These are phyloP conservation scores for Phortica variegata DNA, from an alignment of 1,140 invertebrate species.

Conservation along the genomic window DNA sequence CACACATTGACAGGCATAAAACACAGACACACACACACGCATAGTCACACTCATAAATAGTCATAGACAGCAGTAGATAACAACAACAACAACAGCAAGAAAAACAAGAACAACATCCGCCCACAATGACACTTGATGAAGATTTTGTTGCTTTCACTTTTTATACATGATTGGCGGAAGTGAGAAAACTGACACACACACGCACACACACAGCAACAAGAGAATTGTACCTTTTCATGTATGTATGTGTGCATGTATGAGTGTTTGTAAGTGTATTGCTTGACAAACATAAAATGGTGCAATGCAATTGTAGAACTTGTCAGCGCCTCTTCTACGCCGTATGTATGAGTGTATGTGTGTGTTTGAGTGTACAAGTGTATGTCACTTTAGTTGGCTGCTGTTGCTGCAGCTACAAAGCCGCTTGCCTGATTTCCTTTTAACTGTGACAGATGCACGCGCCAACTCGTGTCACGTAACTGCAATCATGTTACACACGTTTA, in stretches of 20 bases:
- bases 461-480: too few relatives aligned
- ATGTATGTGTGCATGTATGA: slow-evolving; percentile 13
- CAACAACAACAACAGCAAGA: too few relatives aligned
- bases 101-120: slow-evolving; percentile 49
- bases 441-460: too few relatives aligned
- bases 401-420: too few relatives aligned
- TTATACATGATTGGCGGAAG: not conserved
- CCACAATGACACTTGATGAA: slow-evolving; percentile 53
- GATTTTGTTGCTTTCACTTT: slow-evolving; percentile 55
- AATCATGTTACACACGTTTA: too few relatives aligned
- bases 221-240: slow-evolving; percentile 44
- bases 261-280: not conserved
- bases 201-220: slow-evolving; percentile 10
- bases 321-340: slow-evolving; percentile 12
- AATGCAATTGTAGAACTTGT: too few relatives aligned
- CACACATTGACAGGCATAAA: not conserved
- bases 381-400: too few relatives aligned
- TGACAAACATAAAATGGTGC: too few relatives aligned
- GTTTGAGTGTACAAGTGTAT: too few relatives aligned
- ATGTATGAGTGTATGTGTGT: slow-evolving; percentile 1
- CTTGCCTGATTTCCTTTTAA: too few relatives aligned
- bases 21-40: slow-evolving; percentile 11
- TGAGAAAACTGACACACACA: not conserved
- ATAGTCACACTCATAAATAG: slow-evolving; percentile 17
- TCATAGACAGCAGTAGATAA: too few relatives aligned